These are phyloP conservation scores for Astreopora myriophthalma DNA, from an alignment of 64 coral and sea anemone species.

Conservation along the genomic window DNA sequence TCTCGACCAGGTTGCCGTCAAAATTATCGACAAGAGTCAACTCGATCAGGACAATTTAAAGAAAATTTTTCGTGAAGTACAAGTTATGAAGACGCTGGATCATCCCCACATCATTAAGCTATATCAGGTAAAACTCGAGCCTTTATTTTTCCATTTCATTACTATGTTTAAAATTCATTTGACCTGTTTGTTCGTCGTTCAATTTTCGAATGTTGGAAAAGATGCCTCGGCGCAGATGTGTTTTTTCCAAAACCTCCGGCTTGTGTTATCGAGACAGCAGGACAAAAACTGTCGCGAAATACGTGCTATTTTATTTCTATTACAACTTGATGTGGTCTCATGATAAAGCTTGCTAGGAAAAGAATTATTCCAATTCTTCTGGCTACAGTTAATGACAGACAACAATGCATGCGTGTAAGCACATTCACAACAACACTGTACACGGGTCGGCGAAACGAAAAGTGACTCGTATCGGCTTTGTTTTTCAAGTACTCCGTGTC, in stretches of 20 bases:
- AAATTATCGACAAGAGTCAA: slow-evolving; percentile 99
- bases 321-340: not conserved
- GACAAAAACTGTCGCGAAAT: not conserved
- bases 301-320: not conserved
- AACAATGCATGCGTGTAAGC: not conserved
- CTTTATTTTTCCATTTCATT: not conserved
- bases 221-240: slow-evolving; percentile 6
- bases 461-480: not conserved
- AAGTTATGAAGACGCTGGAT: slow-evolving; percentile 98
- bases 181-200: not conserved
- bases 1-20: slow-evolving; percentile 94
- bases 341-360: not conserved
- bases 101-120: slow-evolving; percentile 98
- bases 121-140: slow-evolving; percentile 79
- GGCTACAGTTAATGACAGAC: slow-evolving; percentile 8
- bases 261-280: not conserved
- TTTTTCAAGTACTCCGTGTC: slow-evolving; percentile 39
- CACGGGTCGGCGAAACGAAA: slow-evolving; percentile 17
- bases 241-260: not conserved
- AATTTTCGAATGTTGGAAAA: not conserved
- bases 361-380: slow-evolving; percentile 34
- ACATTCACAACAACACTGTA: not conserved
- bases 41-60: slow-evolving; percentile 95
- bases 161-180: not conserved
- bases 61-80: slow-evolving; percentile 98